Evolutionary conservation across 2,797 vertebrate species (phyloP).

Genomic region (Perdix hodgsoniae): DNA sequence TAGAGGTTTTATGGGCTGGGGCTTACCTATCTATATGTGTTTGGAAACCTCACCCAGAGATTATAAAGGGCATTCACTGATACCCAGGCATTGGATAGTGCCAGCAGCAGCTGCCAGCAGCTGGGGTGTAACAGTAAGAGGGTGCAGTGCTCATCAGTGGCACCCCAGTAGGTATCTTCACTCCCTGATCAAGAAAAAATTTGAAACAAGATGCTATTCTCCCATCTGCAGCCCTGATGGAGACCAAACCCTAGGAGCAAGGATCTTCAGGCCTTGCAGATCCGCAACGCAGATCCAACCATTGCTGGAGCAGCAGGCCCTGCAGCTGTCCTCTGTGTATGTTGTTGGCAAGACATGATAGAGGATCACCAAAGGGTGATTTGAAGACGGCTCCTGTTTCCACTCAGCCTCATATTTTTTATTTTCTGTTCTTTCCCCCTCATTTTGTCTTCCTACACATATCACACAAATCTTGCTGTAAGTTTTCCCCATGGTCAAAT

Average conservation of each 20-base stretch:
- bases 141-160: not conserved
- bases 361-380: not conserved
- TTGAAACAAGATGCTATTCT: not conserved
- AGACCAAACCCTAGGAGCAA: not conserved
- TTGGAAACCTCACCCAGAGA: conserved; percentile 38
- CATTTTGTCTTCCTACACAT: not conserved
- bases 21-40: conserved; percentile 25
- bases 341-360: not conserved
- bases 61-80: conserved; percentile 4
- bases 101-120: conserved; percentile 5
- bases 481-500: not conserved
- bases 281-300: not conserved
- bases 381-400: not conserved
- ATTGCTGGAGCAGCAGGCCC: not conserved
- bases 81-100: not conserved
- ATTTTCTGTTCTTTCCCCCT: not conserved
- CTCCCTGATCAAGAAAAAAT: not conserved
- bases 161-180: not conserved
- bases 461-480: not conserved
- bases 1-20: conserved; percentile 33
- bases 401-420: not conserved
- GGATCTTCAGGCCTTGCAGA: not conserved
- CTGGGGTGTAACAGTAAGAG: not conserved
- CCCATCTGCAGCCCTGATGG: not conserved
- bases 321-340: not conserved